phyloP scores from a whole-genome alignment of 2,888 invertebrate genomes.

The Peribatodes rhomboidaria region DNA sequence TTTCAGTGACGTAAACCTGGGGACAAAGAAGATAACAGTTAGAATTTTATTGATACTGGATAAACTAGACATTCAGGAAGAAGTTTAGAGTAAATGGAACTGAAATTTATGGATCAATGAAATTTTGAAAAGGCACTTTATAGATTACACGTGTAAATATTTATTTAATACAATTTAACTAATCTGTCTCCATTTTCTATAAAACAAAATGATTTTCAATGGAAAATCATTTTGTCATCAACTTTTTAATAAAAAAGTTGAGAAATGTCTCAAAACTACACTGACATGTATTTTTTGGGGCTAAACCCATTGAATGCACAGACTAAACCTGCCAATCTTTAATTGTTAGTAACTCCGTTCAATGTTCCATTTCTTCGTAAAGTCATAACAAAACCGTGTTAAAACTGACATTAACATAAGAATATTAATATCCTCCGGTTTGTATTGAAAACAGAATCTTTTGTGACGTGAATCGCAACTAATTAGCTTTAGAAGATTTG shows the following conservation, averaged over 20 bases:
- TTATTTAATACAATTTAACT: too few relatives aligned
- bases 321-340: background rate
- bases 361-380: conserved; percentile 22
- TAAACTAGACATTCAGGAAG: background rate
- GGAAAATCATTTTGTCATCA: too few relatives aligned
- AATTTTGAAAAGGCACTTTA: too few relatives aligned
- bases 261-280: background rate
- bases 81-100: too few relatives aligned
- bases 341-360: conserved; percentile 6
- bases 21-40: conserved; percentile 57
- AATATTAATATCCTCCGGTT: conserved; percentile 26
- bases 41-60: conserved; percentile 1
- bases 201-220: too few relatives aligned
- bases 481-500: conserved; percentile 25
- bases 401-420: conserved; percentile 31
- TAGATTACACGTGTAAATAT: too few relatives aligned
- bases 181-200: too few relatives aligned
- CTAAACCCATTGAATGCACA: background rate
- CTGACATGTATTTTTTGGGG: background rate
- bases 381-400: conserved; percentile 32
- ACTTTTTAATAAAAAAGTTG: too few relatives aligned
- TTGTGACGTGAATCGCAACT: conserved; percentile 24
- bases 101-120: too few relatives aligned
- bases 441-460: conserved; percentile 10
- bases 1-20: conserved; percentile 96